Base-by-base conservation (phyloP, 2,888 invertebrate species). In the Lasius fuliginosus region DNA sequence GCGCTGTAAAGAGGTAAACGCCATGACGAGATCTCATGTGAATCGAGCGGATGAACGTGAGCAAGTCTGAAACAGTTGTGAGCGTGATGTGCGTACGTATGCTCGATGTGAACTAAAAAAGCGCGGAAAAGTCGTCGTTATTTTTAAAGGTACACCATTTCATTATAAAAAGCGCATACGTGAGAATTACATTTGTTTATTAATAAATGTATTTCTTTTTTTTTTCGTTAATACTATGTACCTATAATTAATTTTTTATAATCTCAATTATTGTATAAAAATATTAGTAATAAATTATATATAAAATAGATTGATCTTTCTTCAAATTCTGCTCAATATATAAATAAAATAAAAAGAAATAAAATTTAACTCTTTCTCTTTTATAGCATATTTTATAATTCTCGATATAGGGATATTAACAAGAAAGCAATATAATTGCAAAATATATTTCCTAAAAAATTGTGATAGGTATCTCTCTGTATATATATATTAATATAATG, bases 1-100 rank as follows among this genome's bases (percentile, higher is more conserved):
- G 92, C 92, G 90, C 90, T 91, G 87, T 92, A 89, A 81, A 91
- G 89, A 92, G 90, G 90, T 86, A 92, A 92, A 92, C 87, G 91
- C 92, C 90, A 92, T 93, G 87, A 88, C 90, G 90, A 88, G 85
- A 92, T 91, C 92, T 90, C 92, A 90, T 90, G 82, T 86, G 89
- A 87, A 69, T 60, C 87, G 83, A 87, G 76, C 90, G 92, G 56
- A 76, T 53, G 67, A 76, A 68, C 76, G 53, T 40, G 56, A 40
- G 53, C 85, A 91, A 92, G 90, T 91, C 90, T 89, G 88, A 91
- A 92, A 91, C 92, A 92, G 92, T 93, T 77, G 92, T 87, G 86
- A 89, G 86, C 85, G 88, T 88, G 90, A 89, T 89, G 89, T 88
- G 89, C 84, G 84, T 86, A 89, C 87, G 92, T 89, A 86, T 88